Evolutionary conservation across 2,888 invertebrate species (phyloP), one percentile per base, ranked within the genome.

Genomic region (Eupelmus urozonus): DNA sequence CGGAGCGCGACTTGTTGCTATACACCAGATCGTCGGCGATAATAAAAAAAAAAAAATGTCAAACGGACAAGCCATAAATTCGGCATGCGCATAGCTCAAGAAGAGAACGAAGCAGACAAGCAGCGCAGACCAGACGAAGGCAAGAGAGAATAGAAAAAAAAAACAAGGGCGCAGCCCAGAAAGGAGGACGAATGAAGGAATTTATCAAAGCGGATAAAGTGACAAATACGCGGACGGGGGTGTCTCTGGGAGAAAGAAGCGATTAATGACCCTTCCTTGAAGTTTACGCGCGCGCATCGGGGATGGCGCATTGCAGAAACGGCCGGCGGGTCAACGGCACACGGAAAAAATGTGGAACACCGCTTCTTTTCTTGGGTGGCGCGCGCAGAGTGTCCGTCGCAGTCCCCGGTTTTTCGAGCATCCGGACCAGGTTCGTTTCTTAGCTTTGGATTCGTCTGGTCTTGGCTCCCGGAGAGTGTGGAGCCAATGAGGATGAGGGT

Each of bases 281-380:
- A 7, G 16, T 16, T 13, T 45, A 13, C 13, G 45, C 45, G 45
- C 45, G 45, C 16, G 16, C 45, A 16, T 16, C 13, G 2, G 45
- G n/a, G 34, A 27, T 74, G 74, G 66, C 67, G 74, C 74, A 74
- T 74, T 74, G 67, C 74, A 74, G 74, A 72, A 34, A 72, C 23
- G 16, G 7, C 11, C 13, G 23, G 18, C 42, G 40, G 66, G 51
- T 67, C 74, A 74, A 74, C 60, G 59, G 59, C 59, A 51, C 16
- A 45, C 9, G 57, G 57, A 51, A 63, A 66, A 74, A 67, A 67
- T 60, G 34, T 60, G 18, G 74, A 67, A 13, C 55, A 55, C 55
- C n/a, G n/a, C n/a, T n/a, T n/a, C n/a, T n/a, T n/a, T n/a, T 18
- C 18, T n/a, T n/a, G n/a, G n/a, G n/a, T n/a, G n/a, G n/a, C n/a